phyloP scores from a whole-genome alignment of 1,140 invertebrate genomes.

The Coelopa frigida region DNA sequence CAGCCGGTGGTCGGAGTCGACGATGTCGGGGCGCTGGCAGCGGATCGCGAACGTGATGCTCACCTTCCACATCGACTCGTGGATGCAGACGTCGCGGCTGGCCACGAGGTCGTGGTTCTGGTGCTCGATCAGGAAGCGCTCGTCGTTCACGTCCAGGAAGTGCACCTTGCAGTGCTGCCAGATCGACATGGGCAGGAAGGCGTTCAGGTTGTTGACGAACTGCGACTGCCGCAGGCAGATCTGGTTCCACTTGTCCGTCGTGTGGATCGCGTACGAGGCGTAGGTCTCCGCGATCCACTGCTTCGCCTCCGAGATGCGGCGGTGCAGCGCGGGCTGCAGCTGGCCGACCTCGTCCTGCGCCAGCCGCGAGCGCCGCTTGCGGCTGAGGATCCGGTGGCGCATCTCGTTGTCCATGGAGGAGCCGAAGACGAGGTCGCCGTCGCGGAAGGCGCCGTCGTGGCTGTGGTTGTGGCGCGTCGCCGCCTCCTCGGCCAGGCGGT shows the following conservation, averaged over 20 bases:
- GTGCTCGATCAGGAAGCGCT: constrained; percentile 68
- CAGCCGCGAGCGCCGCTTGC: constrained; percentile 48
- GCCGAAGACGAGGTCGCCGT: constrained; percentile 41
- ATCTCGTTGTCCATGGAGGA: constrained; percentile 43
- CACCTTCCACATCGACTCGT: constrained; percentile 73
- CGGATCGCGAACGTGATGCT: constrained; percentile 62
- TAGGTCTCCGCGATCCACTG: constrained; percentile 78
- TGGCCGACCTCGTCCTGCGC: constrained; percentile 25
- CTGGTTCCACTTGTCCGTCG: constrained; percentile 65
- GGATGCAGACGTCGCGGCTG: constrained; percentile 66
- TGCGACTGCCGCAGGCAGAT: constrained; percentile 72
- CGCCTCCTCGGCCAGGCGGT: neutral
- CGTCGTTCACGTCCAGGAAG: constrained; percentile 70
- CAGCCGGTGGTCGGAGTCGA: constrained; percentile 66
- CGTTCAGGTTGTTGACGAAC: constrained; percentile 66
- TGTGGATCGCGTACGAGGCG: constrained; percentile 74
- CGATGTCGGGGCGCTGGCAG: constrained; percentile 57
- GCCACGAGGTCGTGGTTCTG: constrained; percentile 75
- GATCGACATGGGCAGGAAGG: constrained; percentile 67
- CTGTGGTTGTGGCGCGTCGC: constrained; percentile 21
- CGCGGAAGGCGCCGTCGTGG: constrained; percentile 29
- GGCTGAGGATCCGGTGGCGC: constrained; percentile 47
- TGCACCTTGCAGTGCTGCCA: constrained; percentile 63
- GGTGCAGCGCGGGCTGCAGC: constrained; percentile 11
- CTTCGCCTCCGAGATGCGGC: constrained; percentile 55